Evolutionary conservation across 2,888 invertebrate genomes (phyloP).

Genomic region (Xylocampa areola): DNA sequence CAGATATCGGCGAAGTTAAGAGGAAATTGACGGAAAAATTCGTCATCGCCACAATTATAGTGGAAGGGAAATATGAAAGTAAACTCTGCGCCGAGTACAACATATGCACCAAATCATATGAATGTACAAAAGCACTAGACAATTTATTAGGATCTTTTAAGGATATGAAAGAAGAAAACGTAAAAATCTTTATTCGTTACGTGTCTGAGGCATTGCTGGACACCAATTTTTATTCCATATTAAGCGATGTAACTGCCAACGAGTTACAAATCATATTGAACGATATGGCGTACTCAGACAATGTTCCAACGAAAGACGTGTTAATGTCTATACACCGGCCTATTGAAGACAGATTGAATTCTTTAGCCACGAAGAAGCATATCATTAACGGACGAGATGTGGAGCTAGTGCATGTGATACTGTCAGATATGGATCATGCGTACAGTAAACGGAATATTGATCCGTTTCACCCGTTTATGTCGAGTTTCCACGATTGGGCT

Average conservation of each 20-base stretch:
- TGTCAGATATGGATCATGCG: slow-evolving; percentile 79
- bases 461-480: slow-evolving; percentile 69
- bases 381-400: slow-evolving; percentile 64
- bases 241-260: slow-evolving; percentile 67
- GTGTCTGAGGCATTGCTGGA: slow-evolving; percentile 52
- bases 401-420: slow-evolving; percentile 69
- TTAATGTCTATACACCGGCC: slow-evolving; percentile 65
- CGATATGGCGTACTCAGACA: slow-evolving; percentile 73
- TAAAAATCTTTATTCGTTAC: slow-evolving; percentile 56
- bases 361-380: slow-evolving; percentile 47
- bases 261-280: slow-evolving; percentile 75
- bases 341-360: slow-evolving; percentile 65
- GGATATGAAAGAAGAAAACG: slow-evolving; percentile 59
- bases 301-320: slow-evolving; percentile 68
- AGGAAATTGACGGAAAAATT: slow-evolving; percentile 67
- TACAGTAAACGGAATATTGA: slow-evolving; percentile 65
- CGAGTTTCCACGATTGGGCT: slow-evolving; percentile 64
- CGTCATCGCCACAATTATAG: slow-evolving; percentile 63
- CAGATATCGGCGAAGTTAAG: slow-evolving; percentile 54
- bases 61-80: slow-evolving; percentile 70
- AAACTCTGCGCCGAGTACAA: slow-evolving; percentile 69
- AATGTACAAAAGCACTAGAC: slow-evolving; percentile 69
- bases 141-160: slow-evolving; percentile 63
- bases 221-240: slow-evolving; percentile 65
- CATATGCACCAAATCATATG: slow-evolving; percentile 68